Base-by-base conservation (phyloP, 2,797 vertebrate species). In the Bryconaethiops microstoma region DNA sequence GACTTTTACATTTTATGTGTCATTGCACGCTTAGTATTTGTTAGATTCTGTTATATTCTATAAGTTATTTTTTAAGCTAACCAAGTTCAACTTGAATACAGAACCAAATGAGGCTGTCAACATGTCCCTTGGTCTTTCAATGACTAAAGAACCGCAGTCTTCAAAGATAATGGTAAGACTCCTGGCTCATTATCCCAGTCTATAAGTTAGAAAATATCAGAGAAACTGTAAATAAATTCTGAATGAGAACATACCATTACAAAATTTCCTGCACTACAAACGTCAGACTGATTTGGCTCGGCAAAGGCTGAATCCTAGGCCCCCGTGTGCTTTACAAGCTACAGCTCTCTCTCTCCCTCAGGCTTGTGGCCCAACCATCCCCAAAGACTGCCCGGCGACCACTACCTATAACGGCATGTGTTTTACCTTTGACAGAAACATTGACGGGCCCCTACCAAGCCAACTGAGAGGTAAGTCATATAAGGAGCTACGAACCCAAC, bases 311-410 rank as follows among this genome's bases (percentile, higher is more conserved):
- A n/a, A 57, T 14, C 0, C 54, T 57, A 2, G 13, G 14, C 50
- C 12, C 4, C 50, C 14, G 13, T 42, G 40, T 42, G 40, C 8
- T 42, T 42, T 8, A 42, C 4, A 8, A 52, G 50, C 50, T 52
- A 10, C n/a, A n/a, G n/a, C n/a, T 16, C 25, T 50, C n/a, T 2
- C 0, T 79, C 40, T 42, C 29, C 68, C 65, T 48, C 72, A 95
- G 93, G 86, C 62, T 0, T 94, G 93, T 84, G 93, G 92, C 12
- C 91, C 94, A 64, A 94, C 92, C 10, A 91, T 94, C 76, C 91
- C 92, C 17, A 92, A 85, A 39, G 83, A 90, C 19, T 95, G 93
- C 63, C 65, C 4, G 78, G 84, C 78, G 19, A 88, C 91, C 81
- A 94, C 92, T 60, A 85, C 85, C 82, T 94, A 89, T 82, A 91